Evolutionary conservation across 2,113 vertebrate genomes (phyloP).

Genomic region (Cyphomyrus discorhynchus): DNA sequence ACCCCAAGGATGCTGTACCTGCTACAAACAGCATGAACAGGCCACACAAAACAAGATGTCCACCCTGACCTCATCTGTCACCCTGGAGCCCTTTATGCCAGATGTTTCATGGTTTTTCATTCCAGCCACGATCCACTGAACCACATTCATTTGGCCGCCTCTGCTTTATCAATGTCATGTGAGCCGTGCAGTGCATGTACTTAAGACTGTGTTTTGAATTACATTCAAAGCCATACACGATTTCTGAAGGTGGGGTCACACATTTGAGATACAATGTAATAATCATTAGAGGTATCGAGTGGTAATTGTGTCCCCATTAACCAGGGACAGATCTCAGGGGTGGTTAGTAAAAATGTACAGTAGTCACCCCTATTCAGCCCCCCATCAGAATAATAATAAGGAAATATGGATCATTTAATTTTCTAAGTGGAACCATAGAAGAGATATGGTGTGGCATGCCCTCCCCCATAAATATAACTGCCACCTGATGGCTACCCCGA

Average conservation of each 20-base stretch:
- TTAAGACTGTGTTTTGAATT: background rate
- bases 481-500: background rate
- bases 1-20: background rate
- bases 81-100: background rate
- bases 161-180: background rate
- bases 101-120: background rate
- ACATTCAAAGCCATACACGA: background rate
- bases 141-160: background rate
- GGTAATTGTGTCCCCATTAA: background rate
- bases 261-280: background rate
- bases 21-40: background rate
- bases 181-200: background rate
- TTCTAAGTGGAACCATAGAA: background rate
- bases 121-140: background rate
- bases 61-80: background rate
- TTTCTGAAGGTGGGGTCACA: background rate
- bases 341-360: background rate
- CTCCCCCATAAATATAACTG: background rate
- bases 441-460: background rate
- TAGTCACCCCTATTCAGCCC: background rate
- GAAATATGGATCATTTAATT: background rate
- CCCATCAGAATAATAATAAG: background rate
- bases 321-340: background rate
- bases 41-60: background rate
- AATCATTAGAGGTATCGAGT: background rate